Conservation (phyloP, 2,888 invertebrate genomes). For the Caradrina kadenii region DNA sequence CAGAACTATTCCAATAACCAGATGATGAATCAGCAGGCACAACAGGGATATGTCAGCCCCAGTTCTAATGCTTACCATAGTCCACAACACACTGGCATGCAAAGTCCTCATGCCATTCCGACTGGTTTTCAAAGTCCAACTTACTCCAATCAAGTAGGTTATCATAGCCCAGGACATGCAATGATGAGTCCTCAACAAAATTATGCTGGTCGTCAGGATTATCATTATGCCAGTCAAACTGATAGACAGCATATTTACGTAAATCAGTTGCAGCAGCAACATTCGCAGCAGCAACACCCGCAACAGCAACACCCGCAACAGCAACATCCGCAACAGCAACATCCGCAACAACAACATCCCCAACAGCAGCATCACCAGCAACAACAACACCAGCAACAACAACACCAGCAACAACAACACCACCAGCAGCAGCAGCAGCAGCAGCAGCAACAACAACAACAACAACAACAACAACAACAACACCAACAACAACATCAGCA, state of each 20-base stretch:
- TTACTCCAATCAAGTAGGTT: slow-evolving; percentile 83
- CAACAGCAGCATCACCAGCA: slow-evolving; percentile 70
- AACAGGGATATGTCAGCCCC: slow-evolving; percentile 81
- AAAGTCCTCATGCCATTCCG: slow-evolving; percentile 83
- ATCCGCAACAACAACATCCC: slow-evolving; percentile 67
- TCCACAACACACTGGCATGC: slow-evolving; percentile 84
- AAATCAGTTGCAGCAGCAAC: slow-evolving; percentile 77
- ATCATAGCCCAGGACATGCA: slow-evolving; percentile 82
- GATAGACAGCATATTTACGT: slow-evolving; percentile 84
- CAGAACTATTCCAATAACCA: slow-evolving; percentile 82
- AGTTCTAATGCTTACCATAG: slow-evolving; percentile 83
- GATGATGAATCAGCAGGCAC: slow-evolving; percentile 79
- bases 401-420: slow-evolving; percentile 68
- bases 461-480: slow-evolving; percentile 68
- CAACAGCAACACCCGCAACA: slow-evolving; percentile 71
- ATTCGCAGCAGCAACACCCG: slow-evolving; percentile 61
- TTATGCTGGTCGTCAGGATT: slow-evolving; percentile 81
- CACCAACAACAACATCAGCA: slow-evolving; percentile 55
- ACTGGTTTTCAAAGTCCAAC: slow-evolving; percentile 86
- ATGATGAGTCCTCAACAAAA: slow-evolving; percentile 86
- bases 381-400: slow-evolving; percentile 71
- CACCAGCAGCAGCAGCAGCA: slow-evolving; percentile 58
- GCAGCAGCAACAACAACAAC: slow-evolving; percentile 71
- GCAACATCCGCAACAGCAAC: slow-evolving; percentile 68
- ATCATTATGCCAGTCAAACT: slow-evolving; percentile 80